Base-by-base conservation (phyloP, 2,797 vertebrate genomes). In the Pantherophis vulpinus region DNA sequence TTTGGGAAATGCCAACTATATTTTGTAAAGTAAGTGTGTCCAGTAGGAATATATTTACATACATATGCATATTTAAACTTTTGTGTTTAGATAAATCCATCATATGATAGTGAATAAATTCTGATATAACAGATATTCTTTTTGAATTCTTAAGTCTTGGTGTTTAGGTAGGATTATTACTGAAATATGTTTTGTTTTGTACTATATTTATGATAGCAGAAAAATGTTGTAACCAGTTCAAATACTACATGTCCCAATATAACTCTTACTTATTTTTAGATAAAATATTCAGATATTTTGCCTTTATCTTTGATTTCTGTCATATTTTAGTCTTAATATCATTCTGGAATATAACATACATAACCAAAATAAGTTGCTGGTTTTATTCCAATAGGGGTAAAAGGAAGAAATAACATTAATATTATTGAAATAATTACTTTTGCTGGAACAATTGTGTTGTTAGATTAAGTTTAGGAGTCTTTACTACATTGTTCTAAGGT, bases 181-280 rank as follows among this genome's bases (percentile, higher is more conserved):
- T n/a, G 60, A 32, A 13, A n/a, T 83, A 2, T 51, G 1, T 63
- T 79, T 83, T 91, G 20, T 91, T 88, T 79, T 93, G 29, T 51
- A 74, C 13, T 70, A 18, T 83, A 63, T 55, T 83, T 74, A 58
- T 61, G 27, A 61, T 88, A 55, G n/a, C 23, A 55, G 42, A n/a
- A 11, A 79, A 59, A 10, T 25, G 20, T 29, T 42, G 54, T 56
- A 87, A 58, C 12, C 20, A n/a, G 4, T 61, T 12, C 32, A 88
- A 90, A 63, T 88, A 51, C 32, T 94, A 63, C 29, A 51, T 63
- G 86, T 91, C 51, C 32, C n/a, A 58, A 92, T 20, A 61, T 87
- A 94, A 66, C 29, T 94, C 83, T 94, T 29, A 94, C 83, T 94
- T 29, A 94, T 90, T 90, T 94, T 90, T 92, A 83, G 66, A 56